These are phyloP conservation scores for Latrodectus elegans DNA, from an alignment of 2,888 invertebrate genomes.

Conservation along the genomic window DNA sequence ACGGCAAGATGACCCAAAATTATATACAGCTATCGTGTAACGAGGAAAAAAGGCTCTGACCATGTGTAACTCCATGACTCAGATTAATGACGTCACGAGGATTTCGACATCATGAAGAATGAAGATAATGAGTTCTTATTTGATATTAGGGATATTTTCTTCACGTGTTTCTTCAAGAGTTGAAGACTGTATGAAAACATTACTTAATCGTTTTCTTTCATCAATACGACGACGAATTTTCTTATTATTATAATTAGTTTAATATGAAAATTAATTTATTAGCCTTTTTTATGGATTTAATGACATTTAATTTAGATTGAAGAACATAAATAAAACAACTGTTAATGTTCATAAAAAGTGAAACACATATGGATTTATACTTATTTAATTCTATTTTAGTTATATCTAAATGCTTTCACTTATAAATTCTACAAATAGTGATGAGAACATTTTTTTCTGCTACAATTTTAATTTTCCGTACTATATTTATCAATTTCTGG, in stretches of 20 bases:
- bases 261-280: too few species aligned
- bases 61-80: constrained; percentile 45
- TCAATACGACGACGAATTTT: constrained; percentile 10
- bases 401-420: too few species aligned
- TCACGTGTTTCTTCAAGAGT: constrained; percentile 13
- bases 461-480: too few species aligned
- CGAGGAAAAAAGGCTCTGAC: background rate
- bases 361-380: too few species aligned
- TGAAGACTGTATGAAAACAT: constrained; percentile 31
- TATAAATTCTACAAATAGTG: too few species aligned
- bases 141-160: constrained; percentile 30
- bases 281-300: too few species aligned
- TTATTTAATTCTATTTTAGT: too few species aligned
- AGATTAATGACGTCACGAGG: constrained; percentile 64
- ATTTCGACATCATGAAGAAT: constrained; percentile 29
- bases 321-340: too few species aligned
- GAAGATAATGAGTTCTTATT: constrained; percentile 56
- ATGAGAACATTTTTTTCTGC: too few species aligned
- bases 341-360: too few species aligned
- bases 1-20: background rate
- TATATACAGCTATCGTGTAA: constrained; percentile 31
- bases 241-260: background rate
- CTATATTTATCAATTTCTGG: too few species aligned
- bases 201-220: constrained; percentile 24
- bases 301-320: too few species aligned